These are phyloP conservation scores for Drosophila punjabiensis DNA, from an alignment of 1,140 invertebrate genomes.

Conservation along the genomic window DNA sequence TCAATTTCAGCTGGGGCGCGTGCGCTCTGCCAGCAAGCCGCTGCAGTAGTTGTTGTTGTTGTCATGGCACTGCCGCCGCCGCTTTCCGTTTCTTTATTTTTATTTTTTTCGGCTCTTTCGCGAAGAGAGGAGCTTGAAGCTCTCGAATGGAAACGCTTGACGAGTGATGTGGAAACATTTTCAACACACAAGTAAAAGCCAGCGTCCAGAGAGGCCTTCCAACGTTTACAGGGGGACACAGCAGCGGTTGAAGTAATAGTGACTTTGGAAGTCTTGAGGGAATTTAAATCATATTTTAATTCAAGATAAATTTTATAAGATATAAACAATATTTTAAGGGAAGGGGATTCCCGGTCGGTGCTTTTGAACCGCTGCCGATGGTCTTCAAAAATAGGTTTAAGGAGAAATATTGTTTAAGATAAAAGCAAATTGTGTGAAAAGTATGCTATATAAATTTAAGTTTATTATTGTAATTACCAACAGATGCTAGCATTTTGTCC, in stretches of 20 bases:
- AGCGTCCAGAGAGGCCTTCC: constrained; percentile 72
- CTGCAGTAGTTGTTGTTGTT: constrained; percentile 51
- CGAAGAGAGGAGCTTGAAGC: constrained; percentile 68
- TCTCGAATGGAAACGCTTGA: constrained; percentile 84
- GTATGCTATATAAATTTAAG: not conserved
- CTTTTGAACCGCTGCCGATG: too few species aligned
- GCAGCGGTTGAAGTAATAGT: not conserved
- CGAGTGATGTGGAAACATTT: constrained; percentile 85
- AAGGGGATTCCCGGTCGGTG: too few species aligned
- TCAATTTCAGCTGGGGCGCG: constrained; percentile 74
- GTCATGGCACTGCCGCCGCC: constrained; percentile 59
- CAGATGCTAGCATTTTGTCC: not conserved
- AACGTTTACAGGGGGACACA: constrained; percentile 20
- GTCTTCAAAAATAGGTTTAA: too few species aligned
- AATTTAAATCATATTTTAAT: not conserved
- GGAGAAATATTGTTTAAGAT: not conserved
- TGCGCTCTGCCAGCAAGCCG: constrained; percentile 53
- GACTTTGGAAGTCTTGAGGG: too few species aligned
- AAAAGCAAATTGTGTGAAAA: not conserved
- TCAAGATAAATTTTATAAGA: too few species aligned
- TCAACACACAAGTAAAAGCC: constrained; percentile 72
- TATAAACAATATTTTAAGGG: not conserved
- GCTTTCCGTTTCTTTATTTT: constrained; percentile 69
- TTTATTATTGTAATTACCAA: not conserved
- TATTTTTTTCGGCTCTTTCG: constrained; percentile 54